phyloP scores from a whole-genome alignment of 2,113 vertebrate species.

The Hydrochoerus hydrochaeris region DNA sequence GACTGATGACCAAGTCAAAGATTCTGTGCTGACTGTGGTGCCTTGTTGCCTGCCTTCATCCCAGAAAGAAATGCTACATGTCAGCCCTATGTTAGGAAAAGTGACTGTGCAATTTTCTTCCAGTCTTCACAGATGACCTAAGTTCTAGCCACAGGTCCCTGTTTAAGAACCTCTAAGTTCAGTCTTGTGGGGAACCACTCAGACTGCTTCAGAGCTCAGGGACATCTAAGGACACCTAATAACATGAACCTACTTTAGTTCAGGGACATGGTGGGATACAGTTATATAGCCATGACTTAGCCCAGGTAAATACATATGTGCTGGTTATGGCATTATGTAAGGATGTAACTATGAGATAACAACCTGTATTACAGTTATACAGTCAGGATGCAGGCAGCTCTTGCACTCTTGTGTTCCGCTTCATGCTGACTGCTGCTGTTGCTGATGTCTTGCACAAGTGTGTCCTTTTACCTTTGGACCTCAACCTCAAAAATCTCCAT shows the following conservation, averaged over 20 bases:
- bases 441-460: too few species aligned
- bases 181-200: background rate
- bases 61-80: background rate
- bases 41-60: background rate
- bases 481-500: background rate
- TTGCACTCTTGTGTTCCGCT: background rate
- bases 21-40: fast-evolving
- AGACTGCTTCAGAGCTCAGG: background rate
- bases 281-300: background rate
- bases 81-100: background rate
- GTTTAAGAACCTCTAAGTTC: background rate
- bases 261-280: background rate
- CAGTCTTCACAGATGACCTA: background rate
- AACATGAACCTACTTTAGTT: background rate
- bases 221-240: background rate
- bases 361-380: background rate
- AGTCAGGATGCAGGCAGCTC: too few species aligned
- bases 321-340: background rate
- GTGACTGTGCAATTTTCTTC: background rate
- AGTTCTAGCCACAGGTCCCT: background rate
- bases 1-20: background rate
- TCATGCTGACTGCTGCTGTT: background rate
- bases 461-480: too few species aligned
- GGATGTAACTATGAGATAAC: background rate
- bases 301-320: background rate